These are phyloP conservation scores for Protonemura montana DNA, from an alignment of 2,888 invertebrate species.

Conservation along the genomic window DNA sequence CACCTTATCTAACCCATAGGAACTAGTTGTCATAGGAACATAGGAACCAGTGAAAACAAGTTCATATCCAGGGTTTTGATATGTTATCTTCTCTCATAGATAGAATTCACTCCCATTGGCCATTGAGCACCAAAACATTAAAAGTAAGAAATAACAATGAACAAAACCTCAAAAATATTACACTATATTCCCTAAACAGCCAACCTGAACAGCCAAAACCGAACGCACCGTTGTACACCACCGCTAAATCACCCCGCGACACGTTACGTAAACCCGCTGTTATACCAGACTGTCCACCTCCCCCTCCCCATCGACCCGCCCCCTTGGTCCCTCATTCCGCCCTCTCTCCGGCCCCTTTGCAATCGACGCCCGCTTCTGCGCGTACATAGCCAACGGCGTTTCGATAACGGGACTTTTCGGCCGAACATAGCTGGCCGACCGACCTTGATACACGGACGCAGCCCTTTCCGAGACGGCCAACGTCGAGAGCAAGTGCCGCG, in stretches of 20 bases:
- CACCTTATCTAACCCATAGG: too few species aligned
- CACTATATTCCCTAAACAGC: too few species aligned
- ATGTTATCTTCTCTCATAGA: too few species aligned
- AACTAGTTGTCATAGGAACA: too few species aligned
- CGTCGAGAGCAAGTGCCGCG: neutral
- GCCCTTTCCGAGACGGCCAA: neutral
- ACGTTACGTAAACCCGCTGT: neutral
- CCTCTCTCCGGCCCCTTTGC: neutral
- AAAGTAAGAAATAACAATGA: too few species aligned
- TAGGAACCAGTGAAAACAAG: too few species aligned
- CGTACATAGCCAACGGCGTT: neutral
- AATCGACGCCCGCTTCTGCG: neutral
- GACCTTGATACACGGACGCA: too few species aligned
- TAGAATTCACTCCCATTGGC: too few species aligned
- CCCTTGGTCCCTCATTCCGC: neutral
- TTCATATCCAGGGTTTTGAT: too few species aligned
- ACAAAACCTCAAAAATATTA: too few species aligned
- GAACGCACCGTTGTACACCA: neutral
- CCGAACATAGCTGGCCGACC: constrained; percentile 3
- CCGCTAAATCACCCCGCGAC: neutral
- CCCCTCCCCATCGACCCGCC: neutral
- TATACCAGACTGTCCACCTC: neutral
- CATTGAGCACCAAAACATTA: too few species aligned
- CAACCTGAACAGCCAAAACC: too few species aligned
- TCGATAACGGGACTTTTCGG: neutral